phyloP scores from a whole-genome alignment of 1,140 invertebrate genomes.

The Drusus annulatus region DNA sequence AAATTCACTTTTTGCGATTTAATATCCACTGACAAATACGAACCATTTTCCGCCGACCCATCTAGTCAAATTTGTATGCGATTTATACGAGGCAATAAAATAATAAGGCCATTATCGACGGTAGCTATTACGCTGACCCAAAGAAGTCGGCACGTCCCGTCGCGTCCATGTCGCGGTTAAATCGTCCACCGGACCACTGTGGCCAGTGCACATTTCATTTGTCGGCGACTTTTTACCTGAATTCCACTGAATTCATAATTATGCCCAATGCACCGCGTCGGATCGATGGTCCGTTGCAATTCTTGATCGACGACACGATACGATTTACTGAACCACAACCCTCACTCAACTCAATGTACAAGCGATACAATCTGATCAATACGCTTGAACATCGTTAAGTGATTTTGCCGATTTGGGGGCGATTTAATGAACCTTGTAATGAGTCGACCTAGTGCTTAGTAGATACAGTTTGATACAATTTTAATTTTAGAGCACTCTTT shows the following conservation, averaged over 20 bases:
- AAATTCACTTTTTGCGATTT: no score
- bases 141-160: background rate
- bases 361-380: background rate
- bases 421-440: background rate
- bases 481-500: background rate
- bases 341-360: background rate
- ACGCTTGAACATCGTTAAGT: background rate
- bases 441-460: background rate
- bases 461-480: background rate
- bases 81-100: background rate
- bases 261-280: constrained; percentile 23
- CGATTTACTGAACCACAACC: background rate
- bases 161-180: background rate
- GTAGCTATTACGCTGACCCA: background rate
- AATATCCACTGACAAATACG: background rate
- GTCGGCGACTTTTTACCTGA: constrained; percentile 1
- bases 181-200: background rate
- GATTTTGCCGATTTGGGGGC: no score
- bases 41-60: background rate
- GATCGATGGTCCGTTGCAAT: constrained; percentile 28
- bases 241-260: constrained; percentile 24
- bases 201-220: background rate
- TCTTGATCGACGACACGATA: background rate
- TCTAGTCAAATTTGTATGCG: background rate
- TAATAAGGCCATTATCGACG: background rate